Conservation (phyloP, 1,140 invertebrate species). For the Ips typographus region DNA sequence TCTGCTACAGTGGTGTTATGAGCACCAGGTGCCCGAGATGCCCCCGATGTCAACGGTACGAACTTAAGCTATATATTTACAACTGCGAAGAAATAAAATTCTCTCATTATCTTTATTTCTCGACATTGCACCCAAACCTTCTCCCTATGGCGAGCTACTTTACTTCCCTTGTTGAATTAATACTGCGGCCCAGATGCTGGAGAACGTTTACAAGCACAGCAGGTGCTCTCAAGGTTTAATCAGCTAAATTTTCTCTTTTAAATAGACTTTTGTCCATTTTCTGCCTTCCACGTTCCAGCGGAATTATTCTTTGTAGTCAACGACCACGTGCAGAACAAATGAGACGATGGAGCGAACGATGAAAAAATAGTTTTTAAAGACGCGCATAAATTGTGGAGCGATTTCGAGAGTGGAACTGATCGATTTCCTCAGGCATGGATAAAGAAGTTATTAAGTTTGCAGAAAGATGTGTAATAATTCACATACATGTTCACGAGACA, state of each 20-base stretch:
- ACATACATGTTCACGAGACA: slow-evolving; percentile 35
- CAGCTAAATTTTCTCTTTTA: slow-evolving; percentile 19
- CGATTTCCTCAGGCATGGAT: slow-evolving; percentile 23
- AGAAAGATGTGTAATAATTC: slow-evolving; percentile 32
- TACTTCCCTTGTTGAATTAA: slow-evolving; percentile 29
- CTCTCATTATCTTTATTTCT: slow-evolving; percentile 27
- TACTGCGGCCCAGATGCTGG: slow-evolving; percentile 17
- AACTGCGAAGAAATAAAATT: slow-evolving; percentile 26
- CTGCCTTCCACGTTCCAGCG: not conserved
- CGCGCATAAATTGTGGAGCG: not conserved
- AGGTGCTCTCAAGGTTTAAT: slow-evolving; percentile 21
- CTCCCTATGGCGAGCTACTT: slow-evolving; percentile 19
- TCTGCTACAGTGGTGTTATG: not conserved
- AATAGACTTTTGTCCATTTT: slow-evolving; percentile 6
- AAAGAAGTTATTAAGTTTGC: slow-evolving; percentile 2
- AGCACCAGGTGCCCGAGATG: slow-evolving; percentile 17
- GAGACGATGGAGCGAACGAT: not conserved
- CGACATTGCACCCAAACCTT: slow-evolving; percentile 16
- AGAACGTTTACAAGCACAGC: slow-evolving; percentile 21
- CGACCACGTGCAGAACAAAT: not conserved
- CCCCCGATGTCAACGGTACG: slow-evolving; percentile 9
- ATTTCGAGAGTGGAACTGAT: slow-evolving; percentile 17
- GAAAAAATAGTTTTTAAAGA: too few relatives aligned
- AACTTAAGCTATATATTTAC: slow-evolving; percentile 23
- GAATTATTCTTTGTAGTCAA: not conserved